phyloP scores from a whole-genome alignment of 2,888 invertebrate genomes.

The Andrena bicolor region DNA sequence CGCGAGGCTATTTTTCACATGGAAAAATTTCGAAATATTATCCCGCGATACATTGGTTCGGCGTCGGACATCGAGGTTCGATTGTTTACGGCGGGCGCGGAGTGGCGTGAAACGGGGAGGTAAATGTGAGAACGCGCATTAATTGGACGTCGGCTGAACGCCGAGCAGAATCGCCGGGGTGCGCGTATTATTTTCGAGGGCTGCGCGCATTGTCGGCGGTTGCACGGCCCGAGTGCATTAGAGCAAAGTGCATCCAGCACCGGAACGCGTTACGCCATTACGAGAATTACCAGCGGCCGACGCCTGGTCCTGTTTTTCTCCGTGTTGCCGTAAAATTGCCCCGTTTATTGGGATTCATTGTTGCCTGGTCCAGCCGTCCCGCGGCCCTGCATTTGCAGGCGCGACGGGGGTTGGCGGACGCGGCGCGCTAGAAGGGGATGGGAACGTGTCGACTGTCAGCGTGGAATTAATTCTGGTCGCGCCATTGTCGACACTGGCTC shows the following conservation, averaged over 20 bases:
- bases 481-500: background rate
- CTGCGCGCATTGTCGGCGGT: constrained; percentile 45
- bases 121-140: constrained; percentile 8
- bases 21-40: background rate
- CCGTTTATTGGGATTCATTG: constrained; percentile 71
- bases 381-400: constrained; percentile 1
- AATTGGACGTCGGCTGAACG: constrained; percentile 1
- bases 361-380: constrained; percentile 23
- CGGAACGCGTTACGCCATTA: constrained; percentile 73
- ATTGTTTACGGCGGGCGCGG: background rate
- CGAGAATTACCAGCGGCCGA: constrained; percentile 71
- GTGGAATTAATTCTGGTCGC: constrained; percentile 41
- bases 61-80: background rate
- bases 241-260: constrained; percentile 73
- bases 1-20: background rate
- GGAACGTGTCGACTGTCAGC: constrained; percentile 28
- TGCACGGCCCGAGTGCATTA: constrained; percentile 68
- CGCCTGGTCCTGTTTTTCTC: constrained; percentile 64
- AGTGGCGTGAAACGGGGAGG: background rate
- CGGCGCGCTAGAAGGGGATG: constrained; percentile 19
- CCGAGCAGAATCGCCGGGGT: constrained; percentile 19
- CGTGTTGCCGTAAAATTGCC: constrained; percentile 66
- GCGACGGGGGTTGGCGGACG: background rate
- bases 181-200: constrained; percentile 62
- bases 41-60: background rate